A percentile compares a stretch with the other conserved stretches of the same genome.
Evolutionary conservation across 2,113 vertebrate species (phyloP).

Genomic region (Uria aalge): DNA sequence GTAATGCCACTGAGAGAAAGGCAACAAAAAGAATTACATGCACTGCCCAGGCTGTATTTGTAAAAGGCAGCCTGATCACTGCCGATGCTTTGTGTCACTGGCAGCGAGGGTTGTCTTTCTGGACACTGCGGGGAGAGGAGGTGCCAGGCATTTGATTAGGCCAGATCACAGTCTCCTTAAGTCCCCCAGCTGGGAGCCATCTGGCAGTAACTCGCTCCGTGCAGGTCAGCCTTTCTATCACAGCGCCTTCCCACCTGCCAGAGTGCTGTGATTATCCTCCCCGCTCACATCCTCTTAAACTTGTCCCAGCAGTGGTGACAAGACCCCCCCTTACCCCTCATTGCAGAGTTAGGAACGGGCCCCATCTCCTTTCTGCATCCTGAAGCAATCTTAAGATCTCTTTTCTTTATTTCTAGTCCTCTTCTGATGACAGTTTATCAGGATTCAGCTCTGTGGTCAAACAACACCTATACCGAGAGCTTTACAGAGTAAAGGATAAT

Average conservation of each 20-base stretch:
- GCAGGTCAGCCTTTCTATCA: not conserved
- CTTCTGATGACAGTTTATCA: not conserved
- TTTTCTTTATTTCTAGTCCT: not conserved
- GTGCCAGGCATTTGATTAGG: slow-evolving; percentile 45
- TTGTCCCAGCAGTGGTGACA: not conserved
- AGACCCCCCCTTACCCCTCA: not conserved
- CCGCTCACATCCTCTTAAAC: not conserved
- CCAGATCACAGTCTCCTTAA: slow-evolving; percentile 29
- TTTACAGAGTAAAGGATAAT: not conserved
- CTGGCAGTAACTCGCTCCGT: slow-evolving; percentile 10
- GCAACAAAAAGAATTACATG: slow-evolving; percentile 3
- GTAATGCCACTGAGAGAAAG: slow-evolving; percentile 8
- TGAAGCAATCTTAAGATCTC: not conserved
- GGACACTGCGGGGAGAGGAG: slow-evolving; percentile 8
- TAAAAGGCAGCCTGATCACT: not conserved
- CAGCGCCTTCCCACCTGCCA: not conserved
- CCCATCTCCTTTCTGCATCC: not conserved
- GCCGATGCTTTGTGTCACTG: not conserved
- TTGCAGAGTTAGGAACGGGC: not conserved
- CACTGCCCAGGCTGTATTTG: not conserved
- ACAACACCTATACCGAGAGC: not conserved
- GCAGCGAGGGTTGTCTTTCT: not conserved
- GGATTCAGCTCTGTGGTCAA: not conserved
- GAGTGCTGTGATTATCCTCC: slow-evolving; percentile 5
- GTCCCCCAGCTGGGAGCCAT: slow-evolving; percentile 30